phyloP scores from a whole-genome alignment of 2,797 vertebrate genomes.

The Megaceryle alcyon region DNA sequence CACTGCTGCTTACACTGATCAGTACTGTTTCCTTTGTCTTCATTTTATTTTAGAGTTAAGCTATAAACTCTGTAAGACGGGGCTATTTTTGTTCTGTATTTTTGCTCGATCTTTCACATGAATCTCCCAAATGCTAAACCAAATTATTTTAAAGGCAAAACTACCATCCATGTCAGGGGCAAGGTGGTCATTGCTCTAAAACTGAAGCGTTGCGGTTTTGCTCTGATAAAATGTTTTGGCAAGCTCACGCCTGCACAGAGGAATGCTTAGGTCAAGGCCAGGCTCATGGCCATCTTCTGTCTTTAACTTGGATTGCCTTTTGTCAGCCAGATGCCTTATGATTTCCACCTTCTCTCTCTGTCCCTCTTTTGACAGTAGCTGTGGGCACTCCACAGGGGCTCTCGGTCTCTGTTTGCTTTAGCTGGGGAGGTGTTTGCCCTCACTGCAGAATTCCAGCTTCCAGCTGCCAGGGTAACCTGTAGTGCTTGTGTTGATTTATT shows the following conservation, averaged over 20 bases:
- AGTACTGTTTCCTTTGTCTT: slow-evolving; percentile 43
- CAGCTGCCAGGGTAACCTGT: slow-evolving; percentile 55
- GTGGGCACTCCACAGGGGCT: slow-evolving; percentile 40
- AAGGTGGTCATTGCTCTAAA: neutral
- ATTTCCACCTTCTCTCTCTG: neutral
- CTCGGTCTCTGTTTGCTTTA: slow-evolving; percentile 39
- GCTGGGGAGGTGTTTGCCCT: slow-evolving; percentile 58
- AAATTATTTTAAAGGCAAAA: slow-evolving; percentile 25
- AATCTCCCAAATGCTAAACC: neutral
- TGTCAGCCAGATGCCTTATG: neutral
- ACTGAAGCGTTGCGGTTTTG: neutral
- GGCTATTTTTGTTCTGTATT: slow-evolving; percentile 20
- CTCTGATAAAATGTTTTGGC: neutral
- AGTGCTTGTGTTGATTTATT: slow-evolving; percentile 9
- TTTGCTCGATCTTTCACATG: slow-evolving; percentile 1
- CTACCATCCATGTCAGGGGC: neutral
- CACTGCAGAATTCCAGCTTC: slow-evolving; percentile 25
- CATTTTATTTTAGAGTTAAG: slow-evolving; percentile 36
- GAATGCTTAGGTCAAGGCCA: neutral
- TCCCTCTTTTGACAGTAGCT: slow-evolving; percentile 46
- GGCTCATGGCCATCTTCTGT: neutral
- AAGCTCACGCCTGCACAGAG: neutral
- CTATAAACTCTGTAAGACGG: slow-evolving; percentile 23
- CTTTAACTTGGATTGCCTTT: neutral
- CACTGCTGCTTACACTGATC: slow-evolving; percentile 15